Conservation (phyloP, 1,140 invertebrate genomes). For the Asbolus verrucosus region DNA sequence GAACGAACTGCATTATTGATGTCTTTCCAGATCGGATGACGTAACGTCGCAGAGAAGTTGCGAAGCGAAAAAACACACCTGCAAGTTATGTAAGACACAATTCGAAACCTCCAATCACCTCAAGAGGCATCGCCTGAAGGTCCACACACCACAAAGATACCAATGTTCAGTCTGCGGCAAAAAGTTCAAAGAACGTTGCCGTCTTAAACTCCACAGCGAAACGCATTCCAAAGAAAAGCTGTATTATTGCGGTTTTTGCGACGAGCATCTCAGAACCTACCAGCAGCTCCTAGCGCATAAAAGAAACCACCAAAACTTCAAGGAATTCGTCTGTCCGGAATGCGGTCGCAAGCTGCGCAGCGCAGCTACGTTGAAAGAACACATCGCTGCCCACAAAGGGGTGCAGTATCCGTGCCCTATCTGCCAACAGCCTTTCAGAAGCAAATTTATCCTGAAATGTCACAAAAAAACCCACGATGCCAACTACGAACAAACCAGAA, state of each 20-base stretch:
- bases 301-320: background rate
- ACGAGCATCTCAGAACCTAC: slow-evolving; percentile 28
- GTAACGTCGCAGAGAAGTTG: too few relatives aligned
- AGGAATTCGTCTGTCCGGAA: background rate
- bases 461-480: slow-evolving; percentile 6
- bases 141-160: background rate
- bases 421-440: background rate
- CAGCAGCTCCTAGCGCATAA: background rate
- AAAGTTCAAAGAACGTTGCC: background rate
- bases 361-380: background rate
- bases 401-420: background rate
- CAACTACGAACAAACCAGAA: background rate
- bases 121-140: background rate
- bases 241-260: slow-evolving; percentile 38
- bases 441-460: background rate
- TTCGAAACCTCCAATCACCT: slow-evolving; percentile 1
- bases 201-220: slow-evolving; percentile 1
- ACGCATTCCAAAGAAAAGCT: slow-evolving; percentile 6
- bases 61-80: background rate
- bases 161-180: slow-evolving; percentile 2
- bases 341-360: background rate
- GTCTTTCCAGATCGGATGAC: slow-evolving; percentile 3
- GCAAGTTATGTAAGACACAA: slow-evolving; percentile 8
- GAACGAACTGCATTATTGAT: too few relatives aligned
- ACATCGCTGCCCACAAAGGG: background rate